phyloP scores from a whole-genome alignment of 2,888 invertebrate genomes.

The Agrochola litura region DNA sequence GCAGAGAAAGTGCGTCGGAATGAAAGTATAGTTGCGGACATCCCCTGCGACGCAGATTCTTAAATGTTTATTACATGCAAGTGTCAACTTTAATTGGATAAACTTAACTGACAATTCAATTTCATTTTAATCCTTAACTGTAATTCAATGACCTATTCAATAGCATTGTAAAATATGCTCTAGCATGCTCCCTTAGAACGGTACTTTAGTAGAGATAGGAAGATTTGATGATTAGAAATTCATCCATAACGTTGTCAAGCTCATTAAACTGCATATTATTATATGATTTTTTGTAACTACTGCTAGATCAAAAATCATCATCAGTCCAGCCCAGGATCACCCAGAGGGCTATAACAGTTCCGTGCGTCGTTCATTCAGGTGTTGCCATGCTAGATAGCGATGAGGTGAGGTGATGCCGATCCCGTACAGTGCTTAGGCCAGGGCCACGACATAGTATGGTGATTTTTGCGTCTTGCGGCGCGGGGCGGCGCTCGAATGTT shows the following conservation, averaged over 20 bases:
- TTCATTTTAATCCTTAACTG: background rate
- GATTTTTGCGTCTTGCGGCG: no score
- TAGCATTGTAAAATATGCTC: background rate
- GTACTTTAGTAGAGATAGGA: constrained; percentile 7
- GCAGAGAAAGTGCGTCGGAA: background rate
- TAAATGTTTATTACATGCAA: background rate
- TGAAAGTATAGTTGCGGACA: background rate
- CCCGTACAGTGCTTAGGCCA: no score
- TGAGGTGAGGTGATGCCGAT: no score
- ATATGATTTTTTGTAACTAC: background rate
- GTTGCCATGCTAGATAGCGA: background rate
- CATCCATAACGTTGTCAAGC: background rate
- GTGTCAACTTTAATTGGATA: background rate
- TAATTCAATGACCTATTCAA: background rate
- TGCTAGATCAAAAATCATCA: background rate
- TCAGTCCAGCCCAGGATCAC: background rate
- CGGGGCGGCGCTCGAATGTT: no score
- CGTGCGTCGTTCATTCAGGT: background rate
- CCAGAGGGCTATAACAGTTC: background rate
- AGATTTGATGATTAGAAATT: background rate
- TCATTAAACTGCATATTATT: constrained; percentile 25
- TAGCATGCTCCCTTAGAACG: constrained; percentile 1
- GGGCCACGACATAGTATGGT: no score
- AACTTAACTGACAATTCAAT: background rate
- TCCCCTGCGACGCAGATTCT: background rate